Base-by-base conservation (phyloP, 1,140 invertebrate genomes). In the Drosophila lowei region DNA sequence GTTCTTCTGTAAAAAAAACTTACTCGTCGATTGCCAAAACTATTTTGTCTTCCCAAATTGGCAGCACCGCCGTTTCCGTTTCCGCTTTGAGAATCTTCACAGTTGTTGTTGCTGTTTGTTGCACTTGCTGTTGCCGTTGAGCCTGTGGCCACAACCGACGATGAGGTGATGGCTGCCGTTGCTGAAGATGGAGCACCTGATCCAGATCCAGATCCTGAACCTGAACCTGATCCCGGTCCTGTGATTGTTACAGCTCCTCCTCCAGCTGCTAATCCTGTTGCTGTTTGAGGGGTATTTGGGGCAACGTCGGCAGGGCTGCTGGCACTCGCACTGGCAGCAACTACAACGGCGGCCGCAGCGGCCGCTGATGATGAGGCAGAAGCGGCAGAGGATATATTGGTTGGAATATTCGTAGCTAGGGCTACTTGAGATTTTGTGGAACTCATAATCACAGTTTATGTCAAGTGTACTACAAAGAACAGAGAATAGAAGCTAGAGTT, bases 381-480 rank as follows among this genome's bases (percentile, higher is more conserved):
- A 59, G 66, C 74, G 75, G 80, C 80, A 75, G 85, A 83, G 76
- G 76, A 72, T 84, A 89, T 89, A 83, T 84, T 89, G 77, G 75
- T 90, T 90, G 89, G 88, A 86, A 91, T 90, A 90, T 89, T 91
- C 76, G 90, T 89, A 91, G 90, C 90, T 59, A 90, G 77, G 64
- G 90, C 90, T 90, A 91, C 90, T 90, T 91, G 89, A 84, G 90
- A 90, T 89, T 91, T 90, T 90, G 89, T 89, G 83, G 90, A 91
- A 91, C 90, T 91, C 90, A 91, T 91, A 91, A 91, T 91, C 90
- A 89, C 79, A 89, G 79, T 85, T 89, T 84, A 89, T 85, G 85
- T 85, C 88, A 89, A 89, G 83, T 89, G 76, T 84, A 84, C 84
- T 88, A 65, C 48, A 88, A 73, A 6, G 30, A 41, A 48, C 49